Evolutionary conservation across 2,113 vertebrate genomes (phyloP), one percentile per base, ranked within the genome.

Genomic region (Poeciliopsis occidentalis): DNA sequence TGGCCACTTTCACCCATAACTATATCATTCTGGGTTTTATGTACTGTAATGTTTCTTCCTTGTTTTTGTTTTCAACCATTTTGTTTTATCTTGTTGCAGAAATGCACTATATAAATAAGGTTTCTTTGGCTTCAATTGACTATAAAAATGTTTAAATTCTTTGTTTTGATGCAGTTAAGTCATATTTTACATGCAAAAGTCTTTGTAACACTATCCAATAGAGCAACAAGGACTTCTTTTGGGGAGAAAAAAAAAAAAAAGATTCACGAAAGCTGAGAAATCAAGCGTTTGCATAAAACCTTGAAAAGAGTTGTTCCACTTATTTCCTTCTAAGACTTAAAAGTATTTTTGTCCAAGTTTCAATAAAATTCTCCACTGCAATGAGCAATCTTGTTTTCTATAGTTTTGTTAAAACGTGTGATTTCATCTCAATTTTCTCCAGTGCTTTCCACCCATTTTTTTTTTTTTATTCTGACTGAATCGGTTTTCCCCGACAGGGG

Each of bases 361-460:
- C 15, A 15, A 8, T 64, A 19, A 2, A 1, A 32, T 64, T 26
- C 51, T 65, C 13, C 30, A 4, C 19, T 31, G 66, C 5, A 8
- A 26, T 69, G 30, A 60, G 47, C 22, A 3, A 30, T 5, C 1
- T 5, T 74, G 67, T 66, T 73, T 11, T 69, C 30, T 24, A 12
- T 30, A 31, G 15, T 71, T 72, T 30, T 37, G 78, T 70, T 51
- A 73, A 71, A 80, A 79, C 4, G 26, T 54, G 27, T 1, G 10
- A 60, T 67, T 63, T 64, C 2, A 75, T 80, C 64, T 67, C 68
- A 62, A 12, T 51, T 24, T 73, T 71, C 65, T 80, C 76, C 69
- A 75, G 44, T 66, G 66, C 65, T 67, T 77, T 80, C 75, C 71
- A 70, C 78, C 80, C 78, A 66, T 67, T 89, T 71, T 68, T 66